Conservation (phyloP, 2,888 invertebrate species). For the Drosophila anomalata region DNA sequence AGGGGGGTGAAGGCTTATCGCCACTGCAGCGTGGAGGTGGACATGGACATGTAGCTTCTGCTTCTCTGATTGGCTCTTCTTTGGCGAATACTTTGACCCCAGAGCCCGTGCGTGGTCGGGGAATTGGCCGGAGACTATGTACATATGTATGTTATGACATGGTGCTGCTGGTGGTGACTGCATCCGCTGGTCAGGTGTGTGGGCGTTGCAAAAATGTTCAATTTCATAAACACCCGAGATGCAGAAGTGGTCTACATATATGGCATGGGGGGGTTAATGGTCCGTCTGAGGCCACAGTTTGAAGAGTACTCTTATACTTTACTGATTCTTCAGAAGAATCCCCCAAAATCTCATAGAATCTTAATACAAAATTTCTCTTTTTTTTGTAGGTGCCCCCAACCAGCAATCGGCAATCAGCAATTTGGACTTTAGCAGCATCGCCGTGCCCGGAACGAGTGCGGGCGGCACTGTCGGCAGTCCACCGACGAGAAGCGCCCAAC, state of each 20-base stretch:
- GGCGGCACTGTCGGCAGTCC: constrained; percentile 43
- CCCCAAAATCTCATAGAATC: too few relatives aligned
- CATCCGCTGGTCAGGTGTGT: constrained; percentile 15
- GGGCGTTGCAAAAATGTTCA: constrained; percentile 25
- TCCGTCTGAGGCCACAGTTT: too few relatives aligned
- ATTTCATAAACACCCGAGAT: not conserved
- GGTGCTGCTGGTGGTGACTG: not conserved
- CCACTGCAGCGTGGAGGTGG: not conserved
- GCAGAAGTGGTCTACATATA: not conserved
- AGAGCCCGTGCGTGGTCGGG: constrained; percentile 37
- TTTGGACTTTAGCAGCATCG: constrained; percentile 94
- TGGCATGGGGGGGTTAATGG: too few relatives aligned
- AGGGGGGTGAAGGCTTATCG: not conserved
- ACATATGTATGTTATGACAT: constrained; percentile 3
- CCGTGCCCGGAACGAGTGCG: constrained; percentile 87
- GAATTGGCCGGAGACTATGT: not conserved
- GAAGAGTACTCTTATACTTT: too few relatives aligned
- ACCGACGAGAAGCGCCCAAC: constrained; percentile 14
- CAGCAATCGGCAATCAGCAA: constrained; percentile 55
- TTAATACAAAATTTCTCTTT: too few relatives aligned
- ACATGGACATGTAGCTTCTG: constrained; percentile 13
- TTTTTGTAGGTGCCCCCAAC: constrained; percentile 17
- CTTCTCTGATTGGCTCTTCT: constrained; percentile 5
- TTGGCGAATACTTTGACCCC: constrained; percentile 48
- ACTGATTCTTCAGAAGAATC: too few relatives aligned